These are phyloP conservation scores for Pardosa pseudoannulata DNA, from an alignment of 2,888 invertebrate genomes.

Conservation along the genomic window DNA sequence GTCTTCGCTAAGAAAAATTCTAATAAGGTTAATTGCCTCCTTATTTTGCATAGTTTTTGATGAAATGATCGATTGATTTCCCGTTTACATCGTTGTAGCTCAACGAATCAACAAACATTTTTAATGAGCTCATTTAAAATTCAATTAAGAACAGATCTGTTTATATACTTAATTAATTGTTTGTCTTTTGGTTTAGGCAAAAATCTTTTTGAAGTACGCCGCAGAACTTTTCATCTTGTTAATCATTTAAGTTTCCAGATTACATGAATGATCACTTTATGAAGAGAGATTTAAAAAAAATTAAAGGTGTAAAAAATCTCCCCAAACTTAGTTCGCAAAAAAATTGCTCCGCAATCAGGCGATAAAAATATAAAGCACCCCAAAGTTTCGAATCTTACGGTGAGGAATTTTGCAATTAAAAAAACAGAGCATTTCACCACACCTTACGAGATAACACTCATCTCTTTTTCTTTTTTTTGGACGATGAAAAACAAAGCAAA, in stretches of 20 bases:
- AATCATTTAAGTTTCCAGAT: constrained; percentile 23
- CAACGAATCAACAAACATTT: constrained; percentile 1
- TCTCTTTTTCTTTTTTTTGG: constrained; percentile 8
- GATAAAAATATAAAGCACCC: constrained; percentile 42
- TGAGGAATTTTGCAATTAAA: constrained; percentile 32
- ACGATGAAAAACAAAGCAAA: constrained; percentile 28
- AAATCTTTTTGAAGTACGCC: neutral
- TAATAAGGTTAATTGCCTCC: neutral
- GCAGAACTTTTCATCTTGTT: constrained; percentile 24
- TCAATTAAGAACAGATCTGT: constrained; percentile 50
- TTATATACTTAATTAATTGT: constrained; percentile 46
- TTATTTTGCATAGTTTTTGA: constrained; percentile 6
- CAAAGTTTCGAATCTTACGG: constrained; percentile 24
- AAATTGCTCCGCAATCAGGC: constrained; percentile 25
- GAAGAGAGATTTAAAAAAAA: constrained; percentile 3
- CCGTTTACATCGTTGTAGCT: neutral
- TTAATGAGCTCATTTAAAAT: constrained; percentile 42
- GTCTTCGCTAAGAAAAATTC: neutral
- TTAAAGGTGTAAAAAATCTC: neutral
- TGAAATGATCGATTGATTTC: neutral
- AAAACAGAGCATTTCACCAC: constrained; percentile 31
- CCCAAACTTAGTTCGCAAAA: constrained; percentile 21
- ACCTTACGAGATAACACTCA: constrained; percentile 34
- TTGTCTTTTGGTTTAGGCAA: neutral
- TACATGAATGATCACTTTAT: constrained; percentile 35